Evolutionary conservation across 2,797 vertebrate genomes (phyloP).

Genomic region (Micropoecilia bifurca): DNA sequence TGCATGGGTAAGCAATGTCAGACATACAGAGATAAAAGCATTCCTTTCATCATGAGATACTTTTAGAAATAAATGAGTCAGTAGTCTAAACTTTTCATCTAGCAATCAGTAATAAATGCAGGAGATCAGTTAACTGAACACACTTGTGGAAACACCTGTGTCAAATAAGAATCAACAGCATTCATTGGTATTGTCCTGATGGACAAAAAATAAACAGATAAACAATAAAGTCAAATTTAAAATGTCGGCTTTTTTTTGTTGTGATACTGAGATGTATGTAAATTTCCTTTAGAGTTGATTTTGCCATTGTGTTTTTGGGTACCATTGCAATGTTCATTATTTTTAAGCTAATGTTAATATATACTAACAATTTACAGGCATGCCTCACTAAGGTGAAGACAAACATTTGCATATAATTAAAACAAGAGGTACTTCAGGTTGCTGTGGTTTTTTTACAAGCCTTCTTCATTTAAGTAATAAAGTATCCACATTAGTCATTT

Average conservation of each 20-base stretch:
- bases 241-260: neutral
- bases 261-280: neutral
- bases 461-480: neutral
- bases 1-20: neutral
- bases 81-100: neutral
- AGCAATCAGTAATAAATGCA: neutral
- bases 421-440: constrained; percentile 7
- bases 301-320: neutral
- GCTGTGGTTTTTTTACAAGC: neutral
- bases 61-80: neutral
- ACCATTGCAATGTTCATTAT: neutral
- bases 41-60: neutral
- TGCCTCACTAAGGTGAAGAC: neutral
- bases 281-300: neutral
- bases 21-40: neutral
- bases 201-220: neutral
- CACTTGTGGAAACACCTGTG: neutral
- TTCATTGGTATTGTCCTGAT: neutral
- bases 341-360: neutral
- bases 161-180: neutral
- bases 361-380: neutral
- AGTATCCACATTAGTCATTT: constrained; percentile 2
- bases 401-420: constrained; percentile 10
- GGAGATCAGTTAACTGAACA: neutral
- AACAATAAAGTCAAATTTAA: neutral